Evolutionary conservation across 2,888 invertebrate species (phyloP), one percentile per base, ranked within the genome.

Genomic region (Harpalus rufipes): DNA sequence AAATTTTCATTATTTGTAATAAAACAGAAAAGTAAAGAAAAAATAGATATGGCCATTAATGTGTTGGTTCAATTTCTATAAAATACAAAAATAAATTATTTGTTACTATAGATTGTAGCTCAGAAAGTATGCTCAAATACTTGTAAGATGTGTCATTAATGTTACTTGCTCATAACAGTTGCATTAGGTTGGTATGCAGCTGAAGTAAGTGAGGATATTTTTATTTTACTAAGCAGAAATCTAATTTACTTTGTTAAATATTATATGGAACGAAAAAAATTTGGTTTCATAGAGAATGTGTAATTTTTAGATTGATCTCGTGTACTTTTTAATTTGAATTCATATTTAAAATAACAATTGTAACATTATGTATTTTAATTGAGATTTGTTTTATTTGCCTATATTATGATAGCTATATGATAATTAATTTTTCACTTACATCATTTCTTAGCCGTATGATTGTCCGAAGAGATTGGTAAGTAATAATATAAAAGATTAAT

Each of bases 191-290:
- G 41, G 68, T 32, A 80, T 80, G 68, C 79, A 85, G 85, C 85
- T 85, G 85, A 85, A 85, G 68, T 51, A 85, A 85, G 85, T 85
- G 85, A 85, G 85, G 85, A 85, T 72, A 65, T 44, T 58, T 65
- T 85, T 76, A 85, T 80, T 85, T 61, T 63, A 84, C 16, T 83
- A 61, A 21, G 59, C 61, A 76, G 61, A 51, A 10, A 51, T 51
- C 44, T 51, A 39, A 83, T 83, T 83, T 51, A 78, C 65, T 84
- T 84, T 65, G 44, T 63, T 84, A n/a, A 56, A 84, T n/a, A 83
- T n/a, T 41, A 78, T 78, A 63, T 78, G 78, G 78, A 84, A 61
- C 51, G 83, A 61, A 84, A 76, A 84, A 84, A 84, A 74, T 76
- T 76, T 76, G 59, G 32, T 84, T 84, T 74, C 82, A 84, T 76